Evolutionary conservation across 2,888 invertebrate genomes (phyloP), one percentile per base, ranked within the genome.

Genomic region (Drosophila paracracens): DNA sequence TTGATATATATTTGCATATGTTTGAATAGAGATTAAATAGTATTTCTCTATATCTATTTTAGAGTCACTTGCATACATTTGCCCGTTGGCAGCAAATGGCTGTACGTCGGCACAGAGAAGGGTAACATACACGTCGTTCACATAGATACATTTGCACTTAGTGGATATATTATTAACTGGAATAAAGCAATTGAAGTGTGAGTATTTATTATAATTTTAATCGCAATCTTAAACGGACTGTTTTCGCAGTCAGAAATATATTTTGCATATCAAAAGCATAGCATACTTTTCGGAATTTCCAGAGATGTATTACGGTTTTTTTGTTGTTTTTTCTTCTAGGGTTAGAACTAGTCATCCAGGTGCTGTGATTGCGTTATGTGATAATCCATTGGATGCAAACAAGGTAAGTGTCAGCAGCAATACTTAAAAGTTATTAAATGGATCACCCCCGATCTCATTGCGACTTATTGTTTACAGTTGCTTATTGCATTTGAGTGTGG

Each of bases 171-270:
- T 94, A 98, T 99, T 95, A 99, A 99, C 95, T 99, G 99, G 99
- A 99, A 99, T 95, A 99, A 99, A 95, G 98, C 99, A 91, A 99
- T 99, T 94, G 99, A 99, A 96, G 95, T 99, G 99, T 99, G 94
- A 97, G 98, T 97, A 50, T 35, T 16, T 21, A 21, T 7, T 21
- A 21, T 43, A 6, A 13, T 21, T 43, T 21, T 38, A 46, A 21
- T 16, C 6, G 43, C 21, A 21, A 13, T 13, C 21, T 13, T 7
- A 3, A 43, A 21, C 7, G 7, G 43, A 46, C 4, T 13, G 3
- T 21, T 46, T n/a, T 40, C 10, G 10, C n/a, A n/a, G 10, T 21
- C 40, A 27, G 48, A 50, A 50, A 16, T 13, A 7, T 16, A 25
- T n/a, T n/a, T 8, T 5, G 21, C 40, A 21, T 11, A 21, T 11